phyloP scores from a whole-genome alignment of 2,797 vertebrate genomes.

The Sebastes oblongus region DNA sequence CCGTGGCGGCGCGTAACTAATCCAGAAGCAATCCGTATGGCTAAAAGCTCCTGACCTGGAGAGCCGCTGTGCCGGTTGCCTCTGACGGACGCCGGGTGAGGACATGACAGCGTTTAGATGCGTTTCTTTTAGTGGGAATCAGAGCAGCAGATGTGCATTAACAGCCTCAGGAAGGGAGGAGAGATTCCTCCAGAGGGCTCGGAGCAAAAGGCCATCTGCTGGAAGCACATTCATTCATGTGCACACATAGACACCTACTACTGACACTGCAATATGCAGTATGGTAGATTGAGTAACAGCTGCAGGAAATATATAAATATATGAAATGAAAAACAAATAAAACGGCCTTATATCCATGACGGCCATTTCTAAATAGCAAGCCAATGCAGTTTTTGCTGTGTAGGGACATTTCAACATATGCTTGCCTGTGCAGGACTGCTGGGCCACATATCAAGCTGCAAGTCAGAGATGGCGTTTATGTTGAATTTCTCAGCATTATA shows the following conservation, averaged over 20 bases:
- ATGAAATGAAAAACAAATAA: slow-evolving; percentile 9
- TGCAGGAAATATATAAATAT: slow-evolving; percentile 11
- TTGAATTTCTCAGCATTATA: not conserved
- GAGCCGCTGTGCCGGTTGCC: slow-evolving; percentile 5
- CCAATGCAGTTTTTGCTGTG: not conserved
- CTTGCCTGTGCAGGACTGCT: slow-evolving; percentile 21
- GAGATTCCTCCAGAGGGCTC: slow-evolving; percentile 56
- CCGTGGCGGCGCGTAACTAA: not conserved
- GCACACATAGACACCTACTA: slow-evolving; percentile 33
- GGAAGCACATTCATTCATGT: slow-evolving; percentile 24
- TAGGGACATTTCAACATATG: slow-evolving; percentile 17
- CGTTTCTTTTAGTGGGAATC: slow-evolving; percentile 43
- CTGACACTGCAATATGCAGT: not conserved
- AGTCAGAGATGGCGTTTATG: not conserved
- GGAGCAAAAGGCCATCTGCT: slow-evolving; percentile 58
- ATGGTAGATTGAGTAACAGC: slow-evolving; percentile 21
- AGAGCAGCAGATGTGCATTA: slow-evolving; percentile 62
- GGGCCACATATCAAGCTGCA: slow-evolving; percentile 28
- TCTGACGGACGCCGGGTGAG: not conserved
- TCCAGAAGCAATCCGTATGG: slow-evolving; percentile 27
- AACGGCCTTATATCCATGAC: not conserved
- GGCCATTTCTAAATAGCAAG: not conserved
- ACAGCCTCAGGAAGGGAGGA: slow-evolving; percentile 45
- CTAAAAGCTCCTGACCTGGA: slow-evolving; percentile 34
- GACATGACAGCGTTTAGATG: slow-evolving; percentile 1